These are phyloP conservation scores for Nemapogon koenigi DNA, from an alignment of 2,888 invertebrate genomes.

Conservation along the genomic window DNA sequence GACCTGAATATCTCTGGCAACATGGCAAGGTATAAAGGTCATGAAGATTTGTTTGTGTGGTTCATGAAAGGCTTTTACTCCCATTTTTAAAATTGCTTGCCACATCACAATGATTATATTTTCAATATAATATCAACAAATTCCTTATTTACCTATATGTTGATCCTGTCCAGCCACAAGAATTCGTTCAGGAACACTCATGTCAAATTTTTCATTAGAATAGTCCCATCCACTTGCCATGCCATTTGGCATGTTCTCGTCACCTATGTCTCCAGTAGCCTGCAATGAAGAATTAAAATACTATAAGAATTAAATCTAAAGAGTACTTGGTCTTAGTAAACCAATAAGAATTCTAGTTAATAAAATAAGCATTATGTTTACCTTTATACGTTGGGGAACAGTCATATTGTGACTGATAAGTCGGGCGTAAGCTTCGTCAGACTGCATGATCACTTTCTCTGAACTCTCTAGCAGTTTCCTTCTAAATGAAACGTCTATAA, in stretches of 20 bases:
- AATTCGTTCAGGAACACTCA: conserved; percentile 94
- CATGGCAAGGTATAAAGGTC: no score
- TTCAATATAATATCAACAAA: no score
- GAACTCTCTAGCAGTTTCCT: not conserved
- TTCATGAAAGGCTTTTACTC: no score
- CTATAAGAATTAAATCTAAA: no score
- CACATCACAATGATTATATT: no score
- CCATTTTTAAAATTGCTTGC: no score
- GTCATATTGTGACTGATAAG: conserved; percentile 60
- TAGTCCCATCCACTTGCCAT: conserved; percentile 71
- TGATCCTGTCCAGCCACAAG: conserved; percentile 83
- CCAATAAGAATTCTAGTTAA: not conserved
- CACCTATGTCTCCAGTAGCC: conserved; percentile 75
- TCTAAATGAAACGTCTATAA: not conserved
- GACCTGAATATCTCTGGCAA: no score
- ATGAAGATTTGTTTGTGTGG: no score
- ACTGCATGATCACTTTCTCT: conserved; percentile 40
- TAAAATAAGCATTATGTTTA: no score
- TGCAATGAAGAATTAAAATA: conserved; percentile 26
- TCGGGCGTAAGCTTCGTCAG: conserved; percentile 53
- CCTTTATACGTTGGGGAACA: conserved; percentile 58
- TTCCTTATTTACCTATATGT: conserved; percentile 61
- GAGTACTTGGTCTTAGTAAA: not conserved
- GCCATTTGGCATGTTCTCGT: conserved; percentile 69
- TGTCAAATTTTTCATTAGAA: conserved; percentile 79